Base-by-base conservation (phyloP, 2,888 invertebrate genomes). In the Drosophila dives region DNA sequence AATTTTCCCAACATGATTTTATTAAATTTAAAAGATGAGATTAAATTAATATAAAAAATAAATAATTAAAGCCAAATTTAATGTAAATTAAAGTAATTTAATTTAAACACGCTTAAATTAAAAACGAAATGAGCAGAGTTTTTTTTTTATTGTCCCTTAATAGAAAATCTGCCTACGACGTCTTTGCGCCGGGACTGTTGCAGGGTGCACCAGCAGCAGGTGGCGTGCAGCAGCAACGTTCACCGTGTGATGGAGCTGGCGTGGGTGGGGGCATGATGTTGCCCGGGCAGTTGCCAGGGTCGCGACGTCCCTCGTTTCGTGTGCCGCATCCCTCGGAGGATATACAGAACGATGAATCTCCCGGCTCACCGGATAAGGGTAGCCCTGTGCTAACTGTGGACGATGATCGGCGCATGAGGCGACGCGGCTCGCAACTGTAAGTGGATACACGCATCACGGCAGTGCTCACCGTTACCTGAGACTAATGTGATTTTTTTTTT, bases 371-470 rank as follows among this genome's bases (percentile, higher is more conserved):
- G 71, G 95, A 94, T 81, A 94, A 91, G 91, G 94, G 92, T 20
- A 94, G 91, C 80, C 94, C 92, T 3, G 94, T 95, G 6, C 94
- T 95, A 54, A 94, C 95, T 29, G 94, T 95, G n/a, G 96, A 96
- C 72, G 97, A 96, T 69, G 94, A 95, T 75, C 93, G 97, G 70
- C 95, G 97, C 36, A 95, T 95, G 78, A 94, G 97, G 75, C 95
- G 97, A 86, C 94, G 97, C 64, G 97, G 97, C 74, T 97, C 97
- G 50, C 97, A 97, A 92, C 93, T 97, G 97, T 97, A 93, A 95
- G 97, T 95, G 70, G 12, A 34, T 55, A n/a, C 65, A n/a, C 23
- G 45, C 20, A 11, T 1, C 23, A 26, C 20, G 23, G 42, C 42
- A 56, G 42, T 42, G 42, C 29, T 32, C 20, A 20, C 20, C 33